Evolutionary conservation across 2,113 vertebrate genomes (phyloP).

Genomic region (Aplodontia rufa): DNA sequence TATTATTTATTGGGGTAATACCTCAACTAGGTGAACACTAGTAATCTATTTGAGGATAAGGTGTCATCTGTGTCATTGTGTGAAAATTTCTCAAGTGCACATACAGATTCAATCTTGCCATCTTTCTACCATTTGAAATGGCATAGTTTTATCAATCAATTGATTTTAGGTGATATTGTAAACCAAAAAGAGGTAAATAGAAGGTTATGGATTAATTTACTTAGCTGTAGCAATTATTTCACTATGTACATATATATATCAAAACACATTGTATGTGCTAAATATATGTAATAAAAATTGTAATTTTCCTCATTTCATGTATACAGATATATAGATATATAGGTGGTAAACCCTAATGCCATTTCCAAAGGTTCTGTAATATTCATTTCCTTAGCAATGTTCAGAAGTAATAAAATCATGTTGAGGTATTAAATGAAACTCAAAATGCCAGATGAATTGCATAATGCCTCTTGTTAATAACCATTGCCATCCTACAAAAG

Average conservation of each 20-base stretch:
- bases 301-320: background rate
- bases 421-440: conserved; percentile 5
- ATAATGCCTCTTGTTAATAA: conserved; percentile 6
- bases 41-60: background rate
- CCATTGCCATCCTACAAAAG: conserved; percentile 20
- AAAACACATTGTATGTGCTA: no score
- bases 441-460: conserved; percentile 10
- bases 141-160: background rate
- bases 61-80: background rate
- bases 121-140: conserved; percentile 15
- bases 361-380: conserved; percentile 37
- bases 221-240: background rate
- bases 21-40: background rate
- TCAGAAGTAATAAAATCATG: conserved; percentile 44
- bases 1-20: background rate
- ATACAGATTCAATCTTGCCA: background rate
- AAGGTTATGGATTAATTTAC: background rate
- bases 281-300: background rate
- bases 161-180: background rate
- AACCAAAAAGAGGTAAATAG: background rate
- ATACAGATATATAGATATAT: background rate
- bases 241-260: no score
- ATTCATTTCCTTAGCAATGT: background rate
- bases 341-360: background rate
- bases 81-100: background rate